Evolutionary conservation across 1,140 invertebrate species (phyloP), one percentile per base, ranked within the genome.

Genomic region (Apis dorsata): DNA sequence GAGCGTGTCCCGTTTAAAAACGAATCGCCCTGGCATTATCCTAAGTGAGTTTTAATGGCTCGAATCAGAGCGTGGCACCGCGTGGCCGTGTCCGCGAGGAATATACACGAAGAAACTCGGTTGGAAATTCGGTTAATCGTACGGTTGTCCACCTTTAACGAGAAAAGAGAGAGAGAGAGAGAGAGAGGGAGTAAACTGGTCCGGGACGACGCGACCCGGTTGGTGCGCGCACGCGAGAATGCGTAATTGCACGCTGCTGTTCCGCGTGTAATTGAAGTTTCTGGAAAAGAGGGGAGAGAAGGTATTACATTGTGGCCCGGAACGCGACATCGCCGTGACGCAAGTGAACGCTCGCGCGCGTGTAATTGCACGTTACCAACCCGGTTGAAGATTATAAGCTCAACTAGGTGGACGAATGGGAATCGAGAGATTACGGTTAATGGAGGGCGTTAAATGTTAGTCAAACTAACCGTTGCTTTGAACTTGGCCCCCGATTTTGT

Each of bases 1-100:
- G 84, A 87, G 66, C 69, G 68, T 49, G 72, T 81, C 81, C 86
- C 71, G 83, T 74, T 90, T 80, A 83, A 86, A 87, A 83, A 86
- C 87, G 84, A 90, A 91, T 92, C 86, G 88, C 79, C 87, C 85
- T 77, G 86, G 88, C 90, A 92, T 92, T 92, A 93, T 90, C 92
- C 91, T 93, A 93, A 93, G 91, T 92, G 92, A 93, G 87, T 92
- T 93, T 93, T 93, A 93, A 93, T 91, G 92, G 88, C 90, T 86
- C 69, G 70, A 89, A 91, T 86, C 83, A 85, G 75, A 77, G 62
- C 49, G 75, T 66, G 63, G 72, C 62, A 15, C 24, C 78, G 70
- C 15, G 24, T 24, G 44, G 9, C 12, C 17, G 55, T 60, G 34
- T 63, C 59, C 66, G 53, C 28, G 17, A 17, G n/a, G n/a, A 21